A percentile compares a stretch with the other conserved stretches of the same genome.
phyloP scores from a whole-genome alignment of 2,888 invertebrate species.

The Dryomyza anilis region DNA sequence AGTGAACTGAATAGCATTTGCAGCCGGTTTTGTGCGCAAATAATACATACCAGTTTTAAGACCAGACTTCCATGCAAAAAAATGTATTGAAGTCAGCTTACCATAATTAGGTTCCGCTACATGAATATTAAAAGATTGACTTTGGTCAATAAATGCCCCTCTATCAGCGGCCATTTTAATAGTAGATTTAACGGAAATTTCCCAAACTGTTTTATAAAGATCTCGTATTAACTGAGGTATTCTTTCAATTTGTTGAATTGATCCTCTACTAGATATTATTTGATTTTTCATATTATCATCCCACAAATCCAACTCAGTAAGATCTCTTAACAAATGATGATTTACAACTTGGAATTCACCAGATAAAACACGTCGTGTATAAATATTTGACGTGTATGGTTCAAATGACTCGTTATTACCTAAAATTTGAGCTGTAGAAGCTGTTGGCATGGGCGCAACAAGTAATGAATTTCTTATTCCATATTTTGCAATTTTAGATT shows the following conservation, averaged over 20 bases:
- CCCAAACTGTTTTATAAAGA: slow-evolving; percentile 97
- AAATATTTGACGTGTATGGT: slow-evolving; percentile 97
- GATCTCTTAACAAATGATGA: slow-evolving; percentile 90
- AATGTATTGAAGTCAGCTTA: slow-evolving; percentile 96
- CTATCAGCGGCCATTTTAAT: slow-evolving; percentile 97
- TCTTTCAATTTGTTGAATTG: slow-evolving; percentile 83
- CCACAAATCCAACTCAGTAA: slow-evolving; percentile 92
- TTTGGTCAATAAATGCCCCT: slow-evolving; percentile 98
- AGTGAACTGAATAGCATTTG: slow-evolving; percentile 95
- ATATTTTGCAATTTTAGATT: slow-evolving; percentile 81
- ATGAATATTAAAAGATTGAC: slow-evolving; percentile 97
- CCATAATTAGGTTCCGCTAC: slow-evolving; percentile 93
- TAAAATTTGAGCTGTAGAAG: slow-evolving; percentile 97
- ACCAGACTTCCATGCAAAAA: slow-evolving; percentile 95
- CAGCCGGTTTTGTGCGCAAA: slow-evolving; percentile 93
- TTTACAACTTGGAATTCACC: slow-evolving; percentile 97
- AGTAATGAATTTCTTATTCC: slow-evolving; percentile 93
- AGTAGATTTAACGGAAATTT: slow-evolving; percentile 89
- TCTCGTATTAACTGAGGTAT: slow-evolving; percentile 86
- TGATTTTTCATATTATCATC: slow-evolving; percentile 94
- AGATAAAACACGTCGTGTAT: slow-evolving; percentile 89
- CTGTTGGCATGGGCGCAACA: slow-evolving; percentile 98
- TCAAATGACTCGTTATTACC: slow-evolving; percentile 99
- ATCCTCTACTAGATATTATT: slow-evolving; percentile 89
- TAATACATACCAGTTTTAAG: slow-evolving; percentile 99